These are phyloP conservation scores for Spicauda simplicius DNA, from an alignment of 2,888 invertebrate species.

Conservation along the genomic window DNA sequence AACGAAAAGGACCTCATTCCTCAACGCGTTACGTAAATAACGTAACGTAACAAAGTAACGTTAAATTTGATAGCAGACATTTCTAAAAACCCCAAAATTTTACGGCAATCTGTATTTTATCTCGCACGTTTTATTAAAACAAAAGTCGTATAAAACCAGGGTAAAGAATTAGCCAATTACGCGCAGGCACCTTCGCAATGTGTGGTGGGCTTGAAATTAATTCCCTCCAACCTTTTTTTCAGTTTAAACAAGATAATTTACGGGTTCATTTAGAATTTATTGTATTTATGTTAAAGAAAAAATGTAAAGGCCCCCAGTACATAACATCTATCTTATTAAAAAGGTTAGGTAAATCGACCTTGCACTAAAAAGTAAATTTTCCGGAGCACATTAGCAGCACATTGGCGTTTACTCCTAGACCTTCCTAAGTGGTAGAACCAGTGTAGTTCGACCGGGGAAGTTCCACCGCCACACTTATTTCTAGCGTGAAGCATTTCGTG, in stretches of 20 bases:
- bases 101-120: conserved; percentile 19
- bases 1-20: too few species aligned
- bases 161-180: conserved; percentile 64
- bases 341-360: too few species aligned
- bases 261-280: conserved; percentile 65
- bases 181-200: conserved; percentile 50
- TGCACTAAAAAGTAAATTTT: too few species aligned
- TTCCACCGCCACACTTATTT: too few species aligned
- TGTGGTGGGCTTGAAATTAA: conserved; percentile 60
- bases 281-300: conserved; percentile 47
- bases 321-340: neutral
- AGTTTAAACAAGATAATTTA: conserved; percentile 68
- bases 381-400: too few species aligned
- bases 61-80: conserved; percentile 2
- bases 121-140: conserved; percentile 42
- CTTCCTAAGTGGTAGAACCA: too few species aligned
- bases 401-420: too few species aligned
- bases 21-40: too few species aligned
- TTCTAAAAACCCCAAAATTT: conserved; percentile 4
- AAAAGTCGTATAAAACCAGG: conserved; percentile 39
- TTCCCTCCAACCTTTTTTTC: conserved; percentile 60
- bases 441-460: too few species aligned
- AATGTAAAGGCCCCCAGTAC: neutral
- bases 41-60: neutral
- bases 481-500: too few species aligned